A percentile compares a stretch with the other conserved stretches of the same genome.
These are phyloP conservation scores for Leptonema lineaticorne DNA, from an alignment of 1,140 invertebrate genomes.

Conservation along the genomic window DNA sequence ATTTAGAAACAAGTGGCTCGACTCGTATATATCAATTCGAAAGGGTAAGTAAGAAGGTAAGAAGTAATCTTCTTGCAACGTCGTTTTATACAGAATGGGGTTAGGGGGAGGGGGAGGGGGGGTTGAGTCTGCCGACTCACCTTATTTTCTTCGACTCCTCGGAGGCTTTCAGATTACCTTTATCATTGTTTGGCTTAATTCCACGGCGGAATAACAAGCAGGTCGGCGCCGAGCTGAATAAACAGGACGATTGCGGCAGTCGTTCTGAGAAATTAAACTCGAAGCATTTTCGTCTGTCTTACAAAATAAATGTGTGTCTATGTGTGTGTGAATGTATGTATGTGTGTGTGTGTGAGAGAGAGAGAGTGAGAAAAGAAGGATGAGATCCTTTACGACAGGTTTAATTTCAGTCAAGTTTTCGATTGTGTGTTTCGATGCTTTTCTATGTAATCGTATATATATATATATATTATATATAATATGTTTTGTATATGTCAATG, in stretches of 20 bases:
- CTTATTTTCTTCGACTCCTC: not conserved
- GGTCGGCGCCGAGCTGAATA: conserved; percentile 29
- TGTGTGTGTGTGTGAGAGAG: no score
- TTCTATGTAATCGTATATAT: no score
- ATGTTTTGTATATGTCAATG: no score
- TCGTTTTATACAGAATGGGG: conserved; percentile 18
- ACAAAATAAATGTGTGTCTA: no score
- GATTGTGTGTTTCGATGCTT: no score
- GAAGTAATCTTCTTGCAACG: conserved; percentile 37
- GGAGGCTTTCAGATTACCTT: conserved; percentile 39
- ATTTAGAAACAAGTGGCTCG: conserved; percentile 31
- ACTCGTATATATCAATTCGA: conserved; percentile 40
- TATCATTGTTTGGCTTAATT: conserved; percentile 42
- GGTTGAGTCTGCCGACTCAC: not conserved
- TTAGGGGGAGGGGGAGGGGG: conserved; percentile 3
- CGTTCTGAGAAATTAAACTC: conserved; percentile 41
- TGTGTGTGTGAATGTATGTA: no score
- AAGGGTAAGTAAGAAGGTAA: conserved; percentile 41
- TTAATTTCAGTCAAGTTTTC: conserved; percentile 5
- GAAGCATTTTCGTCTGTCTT: conserved; percentile 32
- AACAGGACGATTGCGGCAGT: conserved; percentile 32
- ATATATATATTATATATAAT: no score
- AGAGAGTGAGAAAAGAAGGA: conserved; percentile 2
- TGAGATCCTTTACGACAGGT: conserved; percentile 17
- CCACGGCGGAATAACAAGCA: conserved; percentile 39